Evolutionary conservation across 2,113 vertebrate genomes (phyloP).

Genomic region (Phycodurus eques): DNA sequence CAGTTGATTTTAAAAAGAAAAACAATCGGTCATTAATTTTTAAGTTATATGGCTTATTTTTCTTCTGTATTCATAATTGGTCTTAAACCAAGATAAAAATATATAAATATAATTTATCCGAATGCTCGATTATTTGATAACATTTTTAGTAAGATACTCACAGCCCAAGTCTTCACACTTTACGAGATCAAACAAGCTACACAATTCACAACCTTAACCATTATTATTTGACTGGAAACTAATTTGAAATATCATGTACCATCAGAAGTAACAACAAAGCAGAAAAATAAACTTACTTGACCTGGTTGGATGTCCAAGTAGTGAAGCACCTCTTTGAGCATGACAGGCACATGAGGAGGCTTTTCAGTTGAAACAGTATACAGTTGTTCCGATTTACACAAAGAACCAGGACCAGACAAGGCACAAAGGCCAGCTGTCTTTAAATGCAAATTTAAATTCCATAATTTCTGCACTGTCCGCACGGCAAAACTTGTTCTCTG

Average conservation of each 20-base stretch:
- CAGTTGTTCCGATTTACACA: constrained; percentile 13
- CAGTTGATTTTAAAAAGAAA: no score
- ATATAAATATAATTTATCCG: no score
- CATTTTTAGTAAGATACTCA: no score
- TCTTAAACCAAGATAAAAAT: no score
- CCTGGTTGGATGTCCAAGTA: constrained; percentile 58
- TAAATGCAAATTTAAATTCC: constrained; percentile 34
- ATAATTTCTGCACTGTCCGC: constrained; percentile 36
- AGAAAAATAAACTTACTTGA: constrained; percentile 53
- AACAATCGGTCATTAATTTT: no score
- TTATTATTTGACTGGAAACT: not conserved
- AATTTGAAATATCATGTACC: not conserved
- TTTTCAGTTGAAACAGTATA: constrained; percentile 31
- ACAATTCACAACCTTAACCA: not conserved
- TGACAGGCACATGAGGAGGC: constrained; percentile 59
- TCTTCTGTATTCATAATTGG: no score
- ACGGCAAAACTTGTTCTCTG: constrained; percentile 28
- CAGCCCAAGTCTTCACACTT: not conserved
- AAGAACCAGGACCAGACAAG: constrained; percentile 25
- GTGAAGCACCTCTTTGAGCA: constrained; percentile 67
- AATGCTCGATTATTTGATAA: no score
- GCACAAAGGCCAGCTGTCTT: constrained; percentile 9
- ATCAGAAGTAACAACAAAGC: constrained; percentile 3
- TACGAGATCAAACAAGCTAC: not conserved
- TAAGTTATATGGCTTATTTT: no score